These are phyloP conservation scores for Pyrocephalus nanus DNA, from an alignment of 2,797 vertebrate genomes.

Conservation along the genomic window DNA sequence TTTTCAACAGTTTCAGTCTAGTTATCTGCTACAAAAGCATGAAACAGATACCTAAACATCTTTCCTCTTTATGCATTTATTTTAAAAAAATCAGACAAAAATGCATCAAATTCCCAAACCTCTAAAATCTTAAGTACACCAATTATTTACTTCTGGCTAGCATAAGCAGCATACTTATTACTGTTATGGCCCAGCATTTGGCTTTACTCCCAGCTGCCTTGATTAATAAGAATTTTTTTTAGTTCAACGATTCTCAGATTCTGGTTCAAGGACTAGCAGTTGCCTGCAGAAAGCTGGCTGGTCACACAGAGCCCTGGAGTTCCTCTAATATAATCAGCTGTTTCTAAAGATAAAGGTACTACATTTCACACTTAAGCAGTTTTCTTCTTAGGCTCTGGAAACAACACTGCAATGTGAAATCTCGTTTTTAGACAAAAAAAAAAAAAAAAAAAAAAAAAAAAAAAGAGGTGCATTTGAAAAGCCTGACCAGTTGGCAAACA, in stretches of 20 bases:
- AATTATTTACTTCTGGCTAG: conserved; percentile 11
- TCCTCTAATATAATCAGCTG: background rate
- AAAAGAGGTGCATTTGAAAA: background rate
- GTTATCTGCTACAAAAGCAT: background rate
- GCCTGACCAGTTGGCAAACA: background rate
- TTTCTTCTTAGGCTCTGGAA: conserved; percentile 1
- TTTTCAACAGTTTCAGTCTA: background rate
- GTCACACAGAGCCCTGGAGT: background rate
- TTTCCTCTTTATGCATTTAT: background rate
- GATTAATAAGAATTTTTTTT: conserved; percentile 27
- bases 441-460: background rate
- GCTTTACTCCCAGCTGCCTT: conserved; percentile 11
- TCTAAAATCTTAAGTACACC: background rate
- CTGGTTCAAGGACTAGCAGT: conserved; percentile 18
- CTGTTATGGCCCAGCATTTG: background rate
- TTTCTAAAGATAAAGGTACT: conserved; percentile 20
- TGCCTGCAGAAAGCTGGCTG: background rate
- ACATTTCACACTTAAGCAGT: background rate
- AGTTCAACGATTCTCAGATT: background rate
- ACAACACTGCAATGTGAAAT: background rate
- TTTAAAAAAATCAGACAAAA: background rate
- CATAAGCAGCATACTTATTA: background rate
- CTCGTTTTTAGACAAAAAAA: background rate
- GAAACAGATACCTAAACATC: background rate
- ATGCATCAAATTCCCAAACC: background rate